These are phyloP conservation scores for Cinclus cinclus DNA, from an alignment of 2,113 vertebrate genomes.

Conservation along the genomic window DNA sequence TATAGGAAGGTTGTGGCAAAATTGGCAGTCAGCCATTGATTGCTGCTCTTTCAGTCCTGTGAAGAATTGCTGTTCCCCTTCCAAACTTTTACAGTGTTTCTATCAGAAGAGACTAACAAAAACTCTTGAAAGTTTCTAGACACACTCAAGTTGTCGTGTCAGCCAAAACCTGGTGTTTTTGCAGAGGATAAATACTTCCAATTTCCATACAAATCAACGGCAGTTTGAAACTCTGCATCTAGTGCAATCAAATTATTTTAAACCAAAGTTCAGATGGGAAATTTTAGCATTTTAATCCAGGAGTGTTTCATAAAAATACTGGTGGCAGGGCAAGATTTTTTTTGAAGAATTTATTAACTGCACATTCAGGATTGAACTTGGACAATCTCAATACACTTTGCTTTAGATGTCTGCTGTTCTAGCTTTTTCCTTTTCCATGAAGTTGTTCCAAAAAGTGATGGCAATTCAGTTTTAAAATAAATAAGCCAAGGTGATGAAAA, in stretches of 20 bases:
- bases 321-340: neutral
- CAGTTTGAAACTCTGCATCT: neutral
- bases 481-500: neutral
- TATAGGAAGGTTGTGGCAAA: neutral
- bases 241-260: neutral
- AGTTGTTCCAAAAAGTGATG: neutral
- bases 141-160: neutral
- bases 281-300: neutral
- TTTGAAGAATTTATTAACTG: neutral
- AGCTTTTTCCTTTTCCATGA: neutral
- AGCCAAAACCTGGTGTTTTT: neutral
- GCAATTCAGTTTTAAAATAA: neutral
- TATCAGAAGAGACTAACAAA: neutral
- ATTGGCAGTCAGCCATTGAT: neutral
- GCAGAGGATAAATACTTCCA: neutral
- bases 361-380: neutral
- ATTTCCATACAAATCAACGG: neutral
- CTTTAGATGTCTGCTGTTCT: neutral
- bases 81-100: neutral
- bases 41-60: neutral
- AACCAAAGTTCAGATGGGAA: neutral
- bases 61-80: neutral
- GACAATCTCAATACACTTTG: neutral
- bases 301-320: neutral
- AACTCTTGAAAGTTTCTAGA: neutral